Conservation (phyloP, 2,888 invertebrate genomes). For the Anticlea derivata region DNA sequence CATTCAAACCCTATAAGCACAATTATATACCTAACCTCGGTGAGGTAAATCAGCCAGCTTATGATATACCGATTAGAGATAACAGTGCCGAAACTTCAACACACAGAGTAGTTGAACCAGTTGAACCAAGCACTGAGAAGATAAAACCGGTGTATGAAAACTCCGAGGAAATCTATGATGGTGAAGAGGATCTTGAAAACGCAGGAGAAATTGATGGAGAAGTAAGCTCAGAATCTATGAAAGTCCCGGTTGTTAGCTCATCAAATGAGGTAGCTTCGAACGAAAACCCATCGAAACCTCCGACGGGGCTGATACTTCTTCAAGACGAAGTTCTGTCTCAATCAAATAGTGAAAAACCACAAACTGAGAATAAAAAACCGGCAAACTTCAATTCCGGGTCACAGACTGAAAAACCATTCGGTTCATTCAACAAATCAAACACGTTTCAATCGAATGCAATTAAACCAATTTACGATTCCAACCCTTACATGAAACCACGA, state of each 20-base stretch:
- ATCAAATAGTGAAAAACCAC: slow-evolving; percentile 14
- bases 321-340: slow-evolving; percentile 54
- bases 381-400: slow-evolving; percentile 64
- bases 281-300: slow-evolving; percentile 42
- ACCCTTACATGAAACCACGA: slow-evolving; percentile 64
- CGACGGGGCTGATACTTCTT: slow-evolving; percentile 52
- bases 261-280: slow-evolving; percentile 52
- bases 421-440: slow-evolving; percentile 56
- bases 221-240: slow-evolving; percentile 76
- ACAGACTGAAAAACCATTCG: slow-evolving; percentile 79
- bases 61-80: slow-evolving; percentile 76
- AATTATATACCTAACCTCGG: slow-evolving; percentile 68
- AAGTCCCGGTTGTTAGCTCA: slow-evolving; percentile 70
- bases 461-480: slow-evolving; percentile 61
- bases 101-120: slow-evolving; percentile 36
- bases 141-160: slow-evolving; percentile 69
- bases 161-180: slow-evolving; percentile 75
- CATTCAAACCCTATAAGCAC: slow-evolving; percentile 37
- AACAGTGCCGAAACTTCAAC: slow-evolving; percentile 69
- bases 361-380: slow-evolving; percentile 44
- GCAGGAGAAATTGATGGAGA: slow-evolving; percentile 74
- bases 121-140: slow-evolving; percentile 44
- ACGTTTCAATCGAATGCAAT: slow-evolving; percentile 66
- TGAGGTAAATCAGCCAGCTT: slow-evolving; percentile 64
- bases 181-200: slow-evolving; percentile 62